These are phyloP conservation scores for Diarsia brunnea DNA, from an alignment of 2,888 invertebrate genomes.

Conservation along the genomic window DNA sequence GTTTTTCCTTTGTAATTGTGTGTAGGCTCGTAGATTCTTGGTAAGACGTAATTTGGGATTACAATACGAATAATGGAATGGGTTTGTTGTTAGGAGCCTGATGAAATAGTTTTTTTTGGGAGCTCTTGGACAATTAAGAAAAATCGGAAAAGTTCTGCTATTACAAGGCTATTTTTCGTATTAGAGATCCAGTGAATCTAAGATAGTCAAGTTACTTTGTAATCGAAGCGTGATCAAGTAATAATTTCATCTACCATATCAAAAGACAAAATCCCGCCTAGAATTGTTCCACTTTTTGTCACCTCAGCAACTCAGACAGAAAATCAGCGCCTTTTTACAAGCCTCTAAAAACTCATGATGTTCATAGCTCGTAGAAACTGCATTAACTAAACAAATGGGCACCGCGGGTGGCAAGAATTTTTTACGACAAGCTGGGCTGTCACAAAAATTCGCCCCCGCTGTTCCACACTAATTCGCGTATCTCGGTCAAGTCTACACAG, in stretches of 20 bases:
- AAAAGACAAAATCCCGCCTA: background rate
- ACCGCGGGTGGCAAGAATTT: conserved; percentile 69
- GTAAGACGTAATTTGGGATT: conserved; percentile 45
- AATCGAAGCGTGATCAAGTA: background rate
- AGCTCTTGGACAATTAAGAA: background rate
- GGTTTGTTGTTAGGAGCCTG: conserved; percentile 5
- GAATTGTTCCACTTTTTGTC: background rate
- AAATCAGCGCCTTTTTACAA: conserved; percentile 34
- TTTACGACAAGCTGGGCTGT: conserved; percentile 71
- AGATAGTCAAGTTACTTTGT: background rate
- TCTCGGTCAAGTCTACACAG: conserved; percentile 44
- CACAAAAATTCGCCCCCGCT: conserved; percentile 76
- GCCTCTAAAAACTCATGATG: conserved; percentile 22
- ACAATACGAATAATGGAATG: conserved; percentile 32
- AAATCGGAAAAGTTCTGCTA: background rate
- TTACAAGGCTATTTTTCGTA: background rate
- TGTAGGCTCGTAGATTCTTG: conserved; percentile 20
- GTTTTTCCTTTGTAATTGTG: conserved; percentile 36
- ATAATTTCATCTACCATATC: background rate
- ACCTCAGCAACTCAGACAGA: background rate
- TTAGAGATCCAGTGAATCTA: background rate
- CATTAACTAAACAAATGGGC: conserved; percentile 64
- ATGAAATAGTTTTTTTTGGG: conserved; percentile 24
- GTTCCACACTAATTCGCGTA: conserved; percentile 75
- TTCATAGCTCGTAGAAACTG: conserved; percentile 50